Evolutionary conservation across 2,797 vertebrate genomes (phyloP).

Genomic region (Enteromius treurensis): DNA sequence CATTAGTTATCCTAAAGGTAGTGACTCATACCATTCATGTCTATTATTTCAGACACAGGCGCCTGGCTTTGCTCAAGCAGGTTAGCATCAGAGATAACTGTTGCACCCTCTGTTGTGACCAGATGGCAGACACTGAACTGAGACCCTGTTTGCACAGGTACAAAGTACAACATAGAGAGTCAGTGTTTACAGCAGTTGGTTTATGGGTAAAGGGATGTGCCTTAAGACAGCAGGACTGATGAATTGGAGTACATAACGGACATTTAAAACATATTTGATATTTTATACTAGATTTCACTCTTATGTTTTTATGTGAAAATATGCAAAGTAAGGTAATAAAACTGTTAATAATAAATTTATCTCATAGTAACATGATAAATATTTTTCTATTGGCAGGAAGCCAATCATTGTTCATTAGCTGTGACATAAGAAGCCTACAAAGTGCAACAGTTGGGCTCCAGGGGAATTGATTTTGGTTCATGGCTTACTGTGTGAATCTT

Average conservation of each 20-base stretch:
- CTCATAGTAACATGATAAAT: background rate
- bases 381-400: background rate
- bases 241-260: background rate
- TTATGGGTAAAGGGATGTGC: constrained; percentile 4
- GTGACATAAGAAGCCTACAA: background rate
- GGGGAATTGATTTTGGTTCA: background rate
- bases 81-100: constrained; percentile 98
- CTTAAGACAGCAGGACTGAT: background rate
- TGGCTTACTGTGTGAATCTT: background rate
- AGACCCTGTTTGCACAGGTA: constrained; percentile 97
- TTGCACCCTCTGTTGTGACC: constrained; percentile 97
- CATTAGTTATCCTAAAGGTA: background rate
- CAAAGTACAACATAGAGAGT: constrained; percentile 35
- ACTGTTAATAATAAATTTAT: background rate
- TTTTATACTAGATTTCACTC: background rate
- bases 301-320: background rate
- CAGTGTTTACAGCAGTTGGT: constrained; percentile 5
- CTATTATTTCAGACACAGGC: constrained; percentile 72
- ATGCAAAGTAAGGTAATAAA: background rate
- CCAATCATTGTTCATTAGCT: background rate
- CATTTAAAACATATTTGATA: background rate
- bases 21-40: background rate
- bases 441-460: background rate
- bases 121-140: constrained; percentile 96
- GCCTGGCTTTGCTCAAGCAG: constrained; percentile 93